These are phyloP conservation scores for Smutsia gigantea DNA, from an alignment of 2,797 vertebrate species.

Conservation along the genomic window DNA sequence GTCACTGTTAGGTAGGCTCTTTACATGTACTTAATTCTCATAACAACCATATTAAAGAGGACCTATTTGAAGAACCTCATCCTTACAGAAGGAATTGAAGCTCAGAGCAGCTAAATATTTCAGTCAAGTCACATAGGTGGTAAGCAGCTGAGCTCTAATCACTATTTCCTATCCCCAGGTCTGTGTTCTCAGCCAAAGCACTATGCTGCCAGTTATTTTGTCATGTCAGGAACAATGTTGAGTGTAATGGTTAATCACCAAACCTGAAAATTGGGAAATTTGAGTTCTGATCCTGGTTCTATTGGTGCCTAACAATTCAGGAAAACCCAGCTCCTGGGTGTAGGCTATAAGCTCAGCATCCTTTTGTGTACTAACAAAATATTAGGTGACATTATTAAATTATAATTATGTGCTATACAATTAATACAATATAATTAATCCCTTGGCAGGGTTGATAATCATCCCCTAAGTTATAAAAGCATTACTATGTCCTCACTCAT, in stretches of 20 bases:
- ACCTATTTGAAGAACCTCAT: background rate
- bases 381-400: slow-evolving; percentile 61
- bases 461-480: slow-evolving; percentile 53
- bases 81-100: background rate
- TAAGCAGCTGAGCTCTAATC: background rate
- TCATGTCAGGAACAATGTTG: background rate
- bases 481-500: background rate
- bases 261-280: background rate
- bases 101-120: background rate
- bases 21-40: background rate
- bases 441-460: slow-evolving; percentile 47
- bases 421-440: slow-evolving; percentile 66
- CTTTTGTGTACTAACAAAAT: slow-evolving; percentile 46
- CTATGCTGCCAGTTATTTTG: background rate
- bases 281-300: background rate
- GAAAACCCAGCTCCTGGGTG: background rate
- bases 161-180: background rate
- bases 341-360: background rate
- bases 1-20: background rate
- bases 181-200: background rate
- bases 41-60: background rate
- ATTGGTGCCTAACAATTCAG: background rate
- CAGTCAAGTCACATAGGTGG: background rate
- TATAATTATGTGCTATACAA: slow-evolving; percentile 48
- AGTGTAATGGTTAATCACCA: background rate